These are phyloP conservation scores for Apomyelois bistriatella DNA, from an alignment of 2,888 invertebrate species.

Conservation along the genomic window DNA sequence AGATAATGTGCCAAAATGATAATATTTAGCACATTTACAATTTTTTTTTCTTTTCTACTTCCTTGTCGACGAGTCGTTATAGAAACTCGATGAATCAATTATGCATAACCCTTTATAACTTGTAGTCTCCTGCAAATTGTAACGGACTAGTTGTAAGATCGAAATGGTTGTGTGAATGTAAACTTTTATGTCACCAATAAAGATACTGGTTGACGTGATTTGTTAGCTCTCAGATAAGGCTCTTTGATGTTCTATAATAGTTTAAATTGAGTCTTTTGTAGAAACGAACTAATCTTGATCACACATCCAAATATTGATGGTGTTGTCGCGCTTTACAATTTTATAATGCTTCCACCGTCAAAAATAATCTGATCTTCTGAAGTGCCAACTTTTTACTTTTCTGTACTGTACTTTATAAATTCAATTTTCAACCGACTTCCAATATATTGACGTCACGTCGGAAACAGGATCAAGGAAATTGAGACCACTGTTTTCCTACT, in stretches of 20 bases:
- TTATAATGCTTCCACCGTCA: too few species aligned
- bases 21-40: too few species aligned
- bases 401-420: too few species aligned
- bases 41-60: too few species aligned
- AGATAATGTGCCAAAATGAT: too few species aligned
- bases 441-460: too few species aligned
- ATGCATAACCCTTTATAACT: not conserved
- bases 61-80: too few species aligned
- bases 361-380: too few species aligned
- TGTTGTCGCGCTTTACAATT: not conserved
- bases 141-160: conserved; percentile 1
- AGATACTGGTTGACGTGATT: conserved; percentile 6
- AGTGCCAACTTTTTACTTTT: too few species aligned
- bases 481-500: too few species aligned
- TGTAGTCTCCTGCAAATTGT: conserved; percentile 10
- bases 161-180: not conserved
- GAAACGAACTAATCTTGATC: not conserved
- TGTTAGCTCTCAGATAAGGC: conserved; percentile 1
- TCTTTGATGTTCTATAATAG: conserved; percentile 1
- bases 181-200: conserved; percentile 12
- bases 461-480: too few species aligned
- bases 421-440: too few species aligned
- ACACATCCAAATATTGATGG: not conserved
- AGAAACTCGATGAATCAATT: not conserved
- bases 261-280: conserved; percentile 4